Percentiles rank a stretch among this genome's conserved stretches.
phyloP scores from a whole-genome alignment of 1,140 invertebrate species.

The Choristoneura fumiferana region DNA sequence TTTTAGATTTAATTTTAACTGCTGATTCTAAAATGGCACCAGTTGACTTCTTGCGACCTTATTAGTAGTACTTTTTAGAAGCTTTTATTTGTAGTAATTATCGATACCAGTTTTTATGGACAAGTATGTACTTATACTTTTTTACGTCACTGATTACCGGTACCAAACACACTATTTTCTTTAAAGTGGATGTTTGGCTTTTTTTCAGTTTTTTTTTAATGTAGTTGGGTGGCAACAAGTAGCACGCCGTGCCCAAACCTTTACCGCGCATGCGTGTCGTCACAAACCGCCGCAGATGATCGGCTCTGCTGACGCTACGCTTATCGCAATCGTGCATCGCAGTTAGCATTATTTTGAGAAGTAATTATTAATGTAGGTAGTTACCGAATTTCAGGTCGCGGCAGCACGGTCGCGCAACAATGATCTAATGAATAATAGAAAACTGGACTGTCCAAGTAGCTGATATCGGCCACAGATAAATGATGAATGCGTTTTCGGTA shows the following conservation, averaged over 20 bases:
- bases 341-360: slow-evolving; percentile 76
- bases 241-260: slow-evolving; percentile 20
- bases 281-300: background rate
- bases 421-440: slow-evolving; percentile 74
- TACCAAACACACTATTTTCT: too few species aligned
- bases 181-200: too few species aligned
- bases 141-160: too few species aligned
- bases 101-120: too few species aligned
- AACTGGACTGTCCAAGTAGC: slow-evolving; percentile 67
- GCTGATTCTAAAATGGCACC: too few species aligned
- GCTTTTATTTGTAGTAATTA: too few species aligned
- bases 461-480: slow-evolving; percentile 62
- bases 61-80: too few species aligned
- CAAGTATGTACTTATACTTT: too few species aligned
- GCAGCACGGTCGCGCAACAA: slow-evolving; percentile 53
- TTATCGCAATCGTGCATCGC: slow-evolving; percentile 70
- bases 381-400: slow-evolving; percentile 71
- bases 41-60: too few species aligned
- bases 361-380: slow-evolving; percentile 76
- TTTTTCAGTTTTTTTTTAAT: too few species aligned
- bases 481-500: slow-evolving; percentile 64
- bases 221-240: background rate
- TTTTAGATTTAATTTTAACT: too few species aligned
- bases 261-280: too few species aligned
- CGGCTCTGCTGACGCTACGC: slow-evolving; percentile 53